These are phyloP conservation scores for Budorcas taxicolor DNA, from an alignment of 2,113 vertebrate genomes.

Conservation along the genomic window DNA sequence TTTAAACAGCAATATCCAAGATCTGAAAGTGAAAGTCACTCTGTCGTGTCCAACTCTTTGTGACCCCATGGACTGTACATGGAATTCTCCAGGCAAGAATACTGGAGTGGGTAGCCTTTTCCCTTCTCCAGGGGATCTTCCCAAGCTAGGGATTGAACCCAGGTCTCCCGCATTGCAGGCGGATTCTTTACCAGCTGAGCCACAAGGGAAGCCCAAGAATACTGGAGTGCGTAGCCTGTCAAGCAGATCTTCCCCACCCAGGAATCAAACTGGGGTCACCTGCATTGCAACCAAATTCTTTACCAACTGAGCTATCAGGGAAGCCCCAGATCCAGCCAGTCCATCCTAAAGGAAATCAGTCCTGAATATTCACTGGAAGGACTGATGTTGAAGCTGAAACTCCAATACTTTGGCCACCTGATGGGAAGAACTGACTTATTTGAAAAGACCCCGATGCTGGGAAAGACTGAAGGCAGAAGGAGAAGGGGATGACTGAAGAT, in stretches of 20 bases:
- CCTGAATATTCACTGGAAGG: not conserved
- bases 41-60: not conserved
- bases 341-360: not conserved
- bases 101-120: not conserved
- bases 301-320: not conserved
- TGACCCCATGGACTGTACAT: not conserved
- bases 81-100: not conserved
- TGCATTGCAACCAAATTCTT: not conserved
- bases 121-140: not conserved
- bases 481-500: not conserved
- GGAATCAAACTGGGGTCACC: not conserved
- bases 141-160: not conserved
- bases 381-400: not conserved
- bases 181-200: not conserved
- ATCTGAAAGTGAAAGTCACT: not conserved
- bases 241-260: not conserved
- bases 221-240: not conserved
- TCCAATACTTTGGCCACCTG: not conserved
- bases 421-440: not conserved
- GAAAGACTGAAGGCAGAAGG: not conserved
- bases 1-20: not conserved
- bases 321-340: not conserved
- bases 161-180: rapidly evolving
- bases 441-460: not conserved
- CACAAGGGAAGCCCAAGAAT: not conserved